A percentile compares a stretch with the other conserved stretches of the same genome.
These are phyloP conservation scores for Bungarus multicinctus DNA, from an alignment of 2,113 vertebrate genomes.

Conservation along the genomic window DNA sequence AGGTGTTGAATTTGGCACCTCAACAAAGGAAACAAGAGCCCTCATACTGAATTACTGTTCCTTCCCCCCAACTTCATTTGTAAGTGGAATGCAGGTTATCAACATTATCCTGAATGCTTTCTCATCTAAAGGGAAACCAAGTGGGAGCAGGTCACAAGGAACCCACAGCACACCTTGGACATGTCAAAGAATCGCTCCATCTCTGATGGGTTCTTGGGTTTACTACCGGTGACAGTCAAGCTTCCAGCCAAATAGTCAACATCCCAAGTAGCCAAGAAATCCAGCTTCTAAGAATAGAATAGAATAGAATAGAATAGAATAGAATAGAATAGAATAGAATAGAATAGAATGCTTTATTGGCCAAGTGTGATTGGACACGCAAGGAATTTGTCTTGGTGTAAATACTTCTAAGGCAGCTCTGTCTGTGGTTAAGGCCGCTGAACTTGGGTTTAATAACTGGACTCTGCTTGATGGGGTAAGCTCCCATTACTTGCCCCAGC, in stretches of 20 bases:
- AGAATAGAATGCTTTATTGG: too few species aligned
- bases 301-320: too few species aligned
- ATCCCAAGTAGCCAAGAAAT: background rate
- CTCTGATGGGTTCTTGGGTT: background rate
- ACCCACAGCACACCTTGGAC: background rate
- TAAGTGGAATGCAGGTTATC: background rate
- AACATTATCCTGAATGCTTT: background rate
- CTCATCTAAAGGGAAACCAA: background rate
- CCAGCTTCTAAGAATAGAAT: background rate
- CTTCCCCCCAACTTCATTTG: background rate
- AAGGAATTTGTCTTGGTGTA: too few species aligned
- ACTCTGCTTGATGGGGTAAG: background rate
- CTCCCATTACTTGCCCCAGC: background rate
- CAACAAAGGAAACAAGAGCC: background rate
- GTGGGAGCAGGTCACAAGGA: background rate
- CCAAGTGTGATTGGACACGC: too few species aligned
- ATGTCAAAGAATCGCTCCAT: background rate
- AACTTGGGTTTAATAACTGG: background rate
- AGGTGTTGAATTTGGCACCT: background rate
- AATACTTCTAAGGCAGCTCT: background rate
- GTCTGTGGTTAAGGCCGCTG: background rate
- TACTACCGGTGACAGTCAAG: background rate
- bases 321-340: too few species aligned
- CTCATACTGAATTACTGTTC: background rate
- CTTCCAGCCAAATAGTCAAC: background rate